Conservation (phyloP, 2,113 vertebrate species). For the Balaenoptera acutorostrata region DNA sequence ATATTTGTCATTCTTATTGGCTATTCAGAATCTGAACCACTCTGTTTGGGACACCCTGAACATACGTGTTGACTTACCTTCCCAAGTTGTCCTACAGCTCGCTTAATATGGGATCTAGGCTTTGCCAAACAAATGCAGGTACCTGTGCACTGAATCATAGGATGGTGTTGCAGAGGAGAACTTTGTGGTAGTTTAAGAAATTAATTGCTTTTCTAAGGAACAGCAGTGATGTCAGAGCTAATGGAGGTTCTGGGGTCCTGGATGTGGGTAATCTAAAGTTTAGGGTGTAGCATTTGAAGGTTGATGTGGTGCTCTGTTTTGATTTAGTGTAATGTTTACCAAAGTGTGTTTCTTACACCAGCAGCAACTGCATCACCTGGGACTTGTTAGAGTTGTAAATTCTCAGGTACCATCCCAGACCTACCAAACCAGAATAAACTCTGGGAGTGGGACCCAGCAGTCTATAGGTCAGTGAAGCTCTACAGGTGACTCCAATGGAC, state of each 20-base stretch:
- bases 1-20: not conserved
- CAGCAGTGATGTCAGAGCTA: not conserved
- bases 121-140: not conserved
- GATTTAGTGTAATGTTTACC: not conserved
- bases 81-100: not conserved
- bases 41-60: not conserved
- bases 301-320: not conserved
- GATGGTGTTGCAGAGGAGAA: not conserved
- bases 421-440: not conserved
- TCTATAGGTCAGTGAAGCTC: not conserved
- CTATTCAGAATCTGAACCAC: not conserved
- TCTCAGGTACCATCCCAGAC: not conserved
- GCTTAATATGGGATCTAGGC: not conserved
- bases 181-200: not conserved
- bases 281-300: not conserved
- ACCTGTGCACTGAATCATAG: not conserved
- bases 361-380: not conserved
- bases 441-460: not conserved
- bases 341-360: not conserved
- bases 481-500: not conserved
- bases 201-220: not conserved
- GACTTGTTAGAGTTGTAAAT: not conserved
- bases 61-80: not conserved
- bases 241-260: not conserved
- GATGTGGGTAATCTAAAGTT: not conserved